A percentile compares a stretch with the other conserved stretches of the same genome.
phyloP scores from a whole-genome alignment of 2,888 invertebrate genomes.

The Trachelus tabidus region DNA sequence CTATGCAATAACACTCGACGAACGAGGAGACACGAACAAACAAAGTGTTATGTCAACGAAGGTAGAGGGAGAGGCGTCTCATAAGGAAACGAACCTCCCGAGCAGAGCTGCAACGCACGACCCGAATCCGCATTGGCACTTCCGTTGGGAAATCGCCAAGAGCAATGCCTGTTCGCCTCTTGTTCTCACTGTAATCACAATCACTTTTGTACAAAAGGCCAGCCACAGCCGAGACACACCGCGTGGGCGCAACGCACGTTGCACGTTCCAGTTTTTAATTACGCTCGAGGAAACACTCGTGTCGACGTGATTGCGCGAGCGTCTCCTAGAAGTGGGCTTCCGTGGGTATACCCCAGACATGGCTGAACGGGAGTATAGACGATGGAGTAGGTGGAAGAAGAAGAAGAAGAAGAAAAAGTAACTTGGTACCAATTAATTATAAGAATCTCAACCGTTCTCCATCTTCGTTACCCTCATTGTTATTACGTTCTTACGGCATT shows the following conservation, averaged over 20 bases:
- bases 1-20: background rate
- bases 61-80: background rate
- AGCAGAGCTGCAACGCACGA: background rate
- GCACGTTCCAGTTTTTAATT: conserved; percentile 49
- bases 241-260: conserved; percentile 2
- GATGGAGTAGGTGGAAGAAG: no score
- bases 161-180: background rate
- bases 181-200: background rate
- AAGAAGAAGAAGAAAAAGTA: background rate
- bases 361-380: background rate
- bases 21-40: background rate
- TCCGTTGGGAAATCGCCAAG: background rate
- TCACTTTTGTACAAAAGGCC: background rate
- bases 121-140: background rate
- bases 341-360: background rate
- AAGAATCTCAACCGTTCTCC: background rate
- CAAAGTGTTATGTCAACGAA: background rate
- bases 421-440: background rate
- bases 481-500: background rate
- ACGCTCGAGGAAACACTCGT: conserved; percentile 37
- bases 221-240: background rate
- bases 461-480: background rate
- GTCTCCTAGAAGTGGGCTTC: background rate
- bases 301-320: conserved; percentile 36
- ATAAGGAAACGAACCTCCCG: background rate